A percentile compares a stretch with the other conserved stretches of the same genome.
Conservation (phyloP, 53 echinoderm and acorn worm species). For the Zoroaster sp. region DNA sequence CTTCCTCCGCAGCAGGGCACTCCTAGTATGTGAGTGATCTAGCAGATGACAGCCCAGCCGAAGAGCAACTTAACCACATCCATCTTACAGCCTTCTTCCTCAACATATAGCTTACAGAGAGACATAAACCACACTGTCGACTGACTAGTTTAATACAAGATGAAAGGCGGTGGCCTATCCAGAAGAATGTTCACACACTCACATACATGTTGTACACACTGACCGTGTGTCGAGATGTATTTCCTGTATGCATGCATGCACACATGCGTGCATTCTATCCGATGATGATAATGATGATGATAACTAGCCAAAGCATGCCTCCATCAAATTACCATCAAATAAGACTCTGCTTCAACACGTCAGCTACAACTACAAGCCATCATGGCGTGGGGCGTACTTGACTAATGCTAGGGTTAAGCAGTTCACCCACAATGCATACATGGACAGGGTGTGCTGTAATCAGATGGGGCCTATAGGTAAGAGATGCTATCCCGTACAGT, state of each 20-base stretch:
- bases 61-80: not conserved
- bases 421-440: slow-evolving; percentile 18
- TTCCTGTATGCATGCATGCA: not conserved
- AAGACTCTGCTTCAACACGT: slow-evolving; percentile 34
- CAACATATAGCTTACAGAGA: not conserved
- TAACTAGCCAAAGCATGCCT: slow-evolving; percentile 23
- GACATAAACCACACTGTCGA: not conserved
- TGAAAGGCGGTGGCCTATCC: slow-evolving; percentile 9
- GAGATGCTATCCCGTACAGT: not conserved
- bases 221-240: not conserved
- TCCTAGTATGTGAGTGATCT: slow-evolving; percentile 5
- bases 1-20: not conserved
- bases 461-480: not conserved
- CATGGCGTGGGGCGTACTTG: slow-evolving; percentile 6
- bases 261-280: not conserved
- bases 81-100: slow-evolving; percentile 1
- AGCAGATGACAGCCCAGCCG: slow-evolving; percentile 11
- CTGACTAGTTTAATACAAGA: slow-evolving; percentile 29
- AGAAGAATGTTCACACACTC: not conserved
- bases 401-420: slow-evolving; percentile 8
- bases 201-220: not conserved
- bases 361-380: slow-evolving; percentile 17
- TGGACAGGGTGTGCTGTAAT: not conserved
- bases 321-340: slow-evolving; percentile 46
- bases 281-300: slow-evolving; percentile 27